phyloP scores from a whole-genome alignment of 1,140 invertebrate genomes.

The Caerostris extrusa region DNA sequence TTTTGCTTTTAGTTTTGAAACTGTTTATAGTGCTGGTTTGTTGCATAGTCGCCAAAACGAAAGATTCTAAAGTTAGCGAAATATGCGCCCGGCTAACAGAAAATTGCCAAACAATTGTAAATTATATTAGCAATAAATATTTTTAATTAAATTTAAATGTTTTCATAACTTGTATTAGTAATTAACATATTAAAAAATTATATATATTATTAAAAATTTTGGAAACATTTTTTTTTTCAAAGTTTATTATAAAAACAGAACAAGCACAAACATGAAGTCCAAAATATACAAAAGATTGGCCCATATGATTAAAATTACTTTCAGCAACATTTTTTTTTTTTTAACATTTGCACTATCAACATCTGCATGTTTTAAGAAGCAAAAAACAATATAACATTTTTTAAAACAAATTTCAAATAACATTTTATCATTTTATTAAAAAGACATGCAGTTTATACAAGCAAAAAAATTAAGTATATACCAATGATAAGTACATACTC shows the following conservation, averaged over 20 bases:
- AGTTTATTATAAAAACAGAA: slow-evolving; percentile 60
- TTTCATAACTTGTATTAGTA: no score
- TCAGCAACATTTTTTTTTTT: slow-evolving; percentile 32
- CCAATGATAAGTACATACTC: background rate
- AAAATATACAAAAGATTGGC: slow-evolving; percentile 11
- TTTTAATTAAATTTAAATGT: no score
- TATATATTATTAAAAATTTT: no score
- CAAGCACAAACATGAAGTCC: background rate
- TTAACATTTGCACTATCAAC: background rate
- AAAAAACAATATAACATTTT: slow-evolving; percentile 26
- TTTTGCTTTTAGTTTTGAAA: no score
- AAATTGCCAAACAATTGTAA: no score
- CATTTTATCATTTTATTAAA: background rate
- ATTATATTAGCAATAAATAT: no score
- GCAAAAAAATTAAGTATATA: background rate
- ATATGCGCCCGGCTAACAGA: no score
- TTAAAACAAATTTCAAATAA: slow-evolving; percentile 20
- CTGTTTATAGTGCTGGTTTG: no score
- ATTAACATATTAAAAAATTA: no score
- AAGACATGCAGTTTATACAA: background rate
- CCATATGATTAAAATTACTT: slow-evolving; percentile 25
- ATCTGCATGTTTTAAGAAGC: slow-evolving; percentile 20
- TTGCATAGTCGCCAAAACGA: no score
- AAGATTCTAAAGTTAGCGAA: no score
- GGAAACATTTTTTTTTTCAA: background rate